These are phyloP conservation scores for Propsilocerus akamusi DNA, from an alignment of 1,140 invertebrate genomes.

Conservation along the genomic window DNA sequence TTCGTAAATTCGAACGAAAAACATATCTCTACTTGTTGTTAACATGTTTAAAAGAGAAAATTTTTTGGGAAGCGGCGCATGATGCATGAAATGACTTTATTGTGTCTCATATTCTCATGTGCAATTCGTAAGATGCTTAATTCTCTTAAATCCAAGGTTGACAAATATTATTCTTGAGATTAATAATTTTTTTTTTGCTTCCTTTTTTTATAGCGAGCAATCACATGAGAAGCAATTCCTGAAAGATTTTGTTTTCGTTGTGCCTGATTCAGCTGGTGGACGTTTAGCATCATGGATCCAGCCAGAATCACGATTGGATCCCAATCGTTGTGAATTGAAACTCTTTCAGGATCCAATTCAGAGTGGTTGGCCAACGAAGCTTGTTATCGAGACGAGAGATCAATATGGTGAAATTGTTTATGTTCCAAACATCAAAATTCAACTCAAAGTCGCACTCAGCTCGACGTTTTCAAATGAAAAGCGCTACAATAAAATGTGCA, in stretches of 20 bases:
- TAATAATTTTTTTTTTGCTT: background rate
- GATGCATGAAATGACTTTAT: conserved; percentile 1
- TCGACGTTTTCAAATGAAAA: conserved; percentile 10
- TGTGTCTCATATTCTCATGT: background rate
- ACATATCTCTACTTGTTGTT: too few relatives aligned
- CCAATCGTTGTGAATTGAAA: conserved; percentile 57
- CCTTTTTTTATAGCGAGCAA: conserved; percentile 36
- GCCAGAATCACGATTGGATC: conserved; percentile 81
- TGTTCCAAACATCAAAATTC: conserved; percentile 35
- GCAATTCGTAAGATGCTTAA: too few relatives aligned
- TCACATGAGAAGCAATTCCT: conserved; percentile 89
- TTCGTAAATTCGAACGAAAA: too few relatives aligned
- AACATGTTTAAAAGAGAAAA: too few relatives aligned
- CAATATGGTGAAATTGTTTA: conserved; percentile 81
- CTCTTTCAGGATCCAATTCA: conserved; percentile 56
- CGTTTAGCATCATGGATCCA: conserved; percentile 86
- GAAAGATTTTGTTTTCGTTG: conserved; percentile 76
- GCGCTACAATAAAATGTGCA: conserved; percentile 10
- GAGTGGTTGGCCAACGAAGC: conserved; percentile 60
- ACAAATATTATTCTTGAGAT: too few relatives aligned
- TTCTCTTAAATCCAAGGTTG: too few relatives aligned
- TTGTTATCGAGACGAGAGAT: conserved; percentile 74
- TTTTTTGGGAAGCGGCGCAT: too few relatives aligned
- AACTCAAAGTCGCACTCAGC: conserved; percentile 4
- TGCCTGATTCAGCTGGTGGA: conserved; percentile 73